These are phyloP conservation scores for Diarsia dahlii DNA, from an alignment of 2,888 invertebrate genomes.

Conservation along the genomic window DNA sequence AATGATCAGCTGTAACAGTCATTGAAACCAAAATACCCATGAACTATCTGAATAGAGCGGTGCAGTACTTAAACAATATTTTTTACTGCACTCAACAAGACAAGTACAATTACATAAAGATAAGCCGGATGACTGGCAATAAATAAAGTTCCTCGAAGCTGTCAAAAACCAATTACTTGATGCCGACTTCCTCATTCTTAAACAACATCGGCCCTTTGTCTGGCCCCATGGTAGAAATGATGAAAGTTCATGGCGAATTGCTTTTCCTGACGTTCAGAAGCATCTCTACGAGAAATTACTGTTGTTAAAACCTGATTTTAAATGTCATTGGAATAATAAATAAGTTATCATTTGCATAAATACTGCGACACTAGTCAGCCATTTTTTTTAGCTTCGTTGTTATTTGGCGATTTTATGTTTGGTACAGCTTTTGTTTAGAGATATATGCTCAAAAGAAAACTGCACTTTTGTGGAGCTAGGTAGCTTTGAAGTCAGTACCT, in stretches of 20 bases:
- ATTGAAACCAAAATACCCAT: background rate
- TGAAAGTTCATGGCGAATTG: slow-evolving; percentile 56
- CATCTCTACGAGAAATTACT: slow-evolving; percentile 25
- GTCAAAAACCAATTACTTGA: slow-evolving; percentile 50
- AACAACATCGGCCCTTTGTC: slow-evolving; percentile 35
- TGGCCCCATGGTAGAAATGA: slow-evolving; percentile 41
- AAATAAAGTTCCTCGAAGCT: slow-evolving; percentile 46
- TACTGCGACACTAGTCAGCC: slow-evolving; percentile 1
- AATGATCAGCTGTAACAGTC: no score
- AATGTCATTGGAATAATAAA: slow-evolving; percentile 50
- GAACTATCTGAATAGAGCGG: slow-evolving; percentile 8
- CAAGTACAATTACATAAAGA: slow-evolving; percentile 20
- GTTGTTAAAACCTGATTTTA: slow-evolving; percentile 43
- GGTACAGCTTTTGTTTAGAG: background rate
- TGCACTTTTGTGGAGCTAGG: background rate
- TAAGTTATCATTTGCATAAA: slow-evolving; percentile 51
- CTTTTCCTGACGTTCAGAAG: slow-evolving; percentile 36
- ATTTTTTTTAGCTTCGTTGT: slow-evolving; percentile 17
- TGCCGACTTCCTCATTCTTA: slow-evolving; percentile 57
- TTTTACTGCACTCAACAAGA: slow-evolving; percentile 38
- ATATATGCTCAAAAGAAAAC: background rate
- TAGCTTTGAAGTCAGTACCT: background rate
- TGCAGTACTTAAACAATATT: slow-evolving; percentile 15
- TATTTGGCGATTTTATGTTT: slow-evolving; percentile 12
- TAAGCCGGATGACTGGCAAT: slow-evolving; percentile 45